phyloP scores from a whole-genome alignment of 2,888 invertebrate species.

The Drosophila borborema region DNA sequence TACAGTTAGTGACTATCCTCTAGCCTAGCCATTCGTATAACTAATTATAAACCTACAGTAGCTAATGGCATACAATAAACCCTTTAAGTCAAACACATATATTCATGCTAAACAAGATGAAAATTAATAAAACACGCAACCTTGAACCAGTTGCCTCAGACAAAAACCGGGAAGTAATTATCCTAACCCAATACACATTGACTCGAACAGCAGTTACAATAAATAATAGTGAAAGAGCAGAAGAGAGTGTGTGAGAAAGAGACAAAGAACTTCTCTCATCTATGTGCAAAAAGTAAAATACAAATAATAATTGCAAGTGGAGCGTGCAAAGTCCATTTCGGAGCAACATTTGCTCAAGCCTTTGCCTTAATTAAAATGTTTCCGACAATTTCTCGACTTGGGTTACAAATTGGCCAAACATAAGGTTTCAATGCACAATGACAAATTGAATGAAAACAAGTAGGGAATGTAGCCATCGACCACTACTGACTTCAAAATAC shows the following conservation, averaged over 20 bases:
- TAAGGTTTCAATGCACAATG: conserved; percentile 22
- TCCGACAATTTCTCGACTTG: conserved; percentile 40
- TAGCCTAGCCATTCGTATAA: background rate
- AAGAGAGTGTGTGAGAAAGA: background rate
- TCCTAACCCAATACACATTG: background rate
- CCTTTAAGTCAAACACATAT: background rate
- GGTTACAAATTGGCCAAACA: conserved; percentile 34
- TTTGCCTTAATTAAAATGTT: conserved; percentile 67
- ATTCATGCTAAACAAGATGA: background rate
- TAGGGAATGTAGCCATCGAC: conserved; percentile 18
- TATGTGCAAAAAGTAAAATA: background rate
- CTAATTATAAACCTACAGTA: background rate
- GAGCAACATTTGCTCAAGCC: conserved; percentile 35
- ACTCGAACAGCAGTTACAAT: conserved; percentile 40
- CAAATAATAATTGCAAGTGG: conserved; percentile 24
- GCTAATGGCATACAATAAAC: background rate
- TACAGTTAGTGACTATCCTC: background rate
- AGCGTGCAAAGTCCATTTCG: conserved; percentile 64
- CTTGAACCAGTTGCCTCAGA: conserved; percentile 2
- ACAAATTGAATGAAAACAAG: conserved; percentile 23
- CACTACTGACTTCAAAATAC: background rate
- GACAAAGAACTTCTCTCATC: background rate
- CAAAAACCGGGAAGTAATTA: conserved; percentile 21
- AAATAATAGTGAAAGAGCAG: conserved; percentile 42
- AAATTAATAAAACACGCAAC: conserved; percentile 5